Evolutionary conservation across 2,888 invertebrate species (phyloP).

Genomic region (Diaperis boleti): DNA sequence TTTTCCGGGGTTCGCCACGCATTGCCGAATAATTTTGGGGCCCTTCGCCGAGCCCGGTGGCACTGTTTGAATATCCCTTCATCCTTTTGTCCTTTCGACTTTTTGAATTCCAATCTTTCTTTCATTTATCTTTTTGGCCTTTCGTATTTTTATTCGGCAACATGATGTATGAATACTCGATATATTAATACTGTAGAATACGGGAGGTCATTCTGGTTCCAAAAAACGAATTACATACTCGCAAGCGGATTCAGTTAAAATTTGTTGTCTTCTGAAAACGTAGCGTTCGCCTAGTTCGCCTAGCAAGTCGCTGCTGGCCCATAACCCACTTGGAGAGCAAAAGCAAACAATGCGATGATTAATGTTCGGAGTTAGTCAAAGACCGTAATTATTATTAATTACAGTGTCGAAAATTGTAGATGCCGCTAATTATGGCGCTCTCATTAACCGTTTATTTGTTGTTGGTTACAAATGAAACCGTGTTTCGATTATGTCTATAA

Average conservation of each 20-base stretch:
- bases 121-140: too few species aligned
- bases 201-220: too few species aligned
- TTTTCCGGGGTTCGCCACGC: constrained; percentile 29
- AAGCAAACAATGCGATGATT: constrained; percentile 20
- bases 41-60: not conserved
- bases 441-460: constrained; percentile 34
- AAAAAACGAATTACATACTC: too few species aligned
- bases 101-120: too few species aligned
- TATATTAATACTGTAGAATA: too few species aligned
- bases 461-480: constrained; percentile 28
- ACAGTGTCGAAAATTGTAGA: constrained; percentile 32
- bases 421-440: constrained; percentile 30
- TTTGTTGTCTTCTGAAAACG: too few species aligned
- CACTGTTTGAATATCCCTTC: not conserved
- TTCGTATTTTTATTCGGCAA: too few species aligned
- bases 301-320: too few species aligned
- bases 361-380: constrained; percentile 15
- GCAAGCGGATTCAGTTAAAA: too few species aligned
- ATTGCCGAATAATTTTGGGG: constrained; percentile 7
- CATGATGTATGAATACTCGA: too few species aligned
- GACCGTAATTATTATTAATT: constrained; percentile 36
- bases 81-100: too few species aligned
- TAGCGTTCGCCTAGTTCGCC: too few species aligned
- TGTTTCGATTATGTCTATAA: constrained; percentile 33
- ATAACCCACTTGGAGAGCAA: constrained; percentile 1